Evolutionary conservation across 2,888 invertebrate genomes (phyloP).

Genomic region (Bimastos eiseni): DNA sequence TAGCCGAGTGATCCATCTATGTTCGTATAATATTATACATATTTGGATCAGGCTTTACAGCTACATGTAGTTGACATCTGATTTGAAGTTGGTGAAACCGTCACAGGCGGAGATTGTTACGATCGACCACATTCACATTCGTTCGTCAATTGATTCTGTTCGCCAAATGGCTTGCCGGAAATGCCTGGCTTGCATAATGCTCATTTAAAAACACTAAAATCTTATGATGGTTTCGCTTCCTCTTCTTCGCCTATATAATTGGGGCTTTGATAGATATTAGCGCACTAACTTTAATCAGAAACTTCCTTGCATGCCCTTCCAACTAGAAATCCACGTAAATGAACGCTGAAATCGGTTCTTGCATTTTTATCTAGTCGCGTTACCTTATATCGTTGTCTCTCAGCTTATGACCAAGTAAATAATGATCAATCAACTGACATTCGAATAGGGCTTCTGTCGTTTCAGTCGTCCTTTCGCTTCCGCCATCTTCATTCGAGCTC

Average conservation of each 20-base stretch:
- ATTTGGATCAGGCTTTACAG: not conserved
- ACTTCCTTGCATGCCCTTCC: not conserved
- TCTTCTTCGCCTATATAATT: not conserved
- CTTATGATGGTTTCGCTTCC: not conserved
- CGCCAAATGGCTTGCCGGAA: not conserved
- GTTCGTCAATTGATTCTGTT: not conserved
- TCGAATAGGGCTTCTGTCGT: not conserved
- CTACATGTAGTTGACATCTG: not conserved
- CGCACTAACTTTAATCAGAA: not conserved
- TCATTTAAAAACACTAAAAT: constrained; percentile 1
- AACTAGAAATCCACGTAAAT: not conserved
- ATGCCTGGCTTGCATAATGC: constrained; percentile 2
- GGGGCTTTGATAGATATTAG: not conserved
- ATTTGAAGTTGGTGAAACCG: not conserved
- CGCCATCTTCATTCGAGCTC: too few species aligned
- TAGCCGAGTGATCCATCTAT: too few species aligned
- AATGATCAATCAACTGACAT: not conserved
- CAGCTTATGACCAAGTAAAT: not conserved
- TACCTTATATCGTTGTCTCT: not conserved
- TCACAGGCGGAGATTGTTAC: not conserved
- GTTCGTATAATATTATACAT: too few species aligned
- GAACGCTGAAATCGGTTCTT: too few species aligned
- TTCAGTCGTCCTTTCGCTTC: too few species aligned
- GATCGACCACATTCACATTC: not conserved
- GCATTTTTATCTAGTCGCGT: not conserved